phyloP scores from a whole-genome alignment of 2,113 vertebrate genomes.

The Hyperopisus bebe region DNA sequence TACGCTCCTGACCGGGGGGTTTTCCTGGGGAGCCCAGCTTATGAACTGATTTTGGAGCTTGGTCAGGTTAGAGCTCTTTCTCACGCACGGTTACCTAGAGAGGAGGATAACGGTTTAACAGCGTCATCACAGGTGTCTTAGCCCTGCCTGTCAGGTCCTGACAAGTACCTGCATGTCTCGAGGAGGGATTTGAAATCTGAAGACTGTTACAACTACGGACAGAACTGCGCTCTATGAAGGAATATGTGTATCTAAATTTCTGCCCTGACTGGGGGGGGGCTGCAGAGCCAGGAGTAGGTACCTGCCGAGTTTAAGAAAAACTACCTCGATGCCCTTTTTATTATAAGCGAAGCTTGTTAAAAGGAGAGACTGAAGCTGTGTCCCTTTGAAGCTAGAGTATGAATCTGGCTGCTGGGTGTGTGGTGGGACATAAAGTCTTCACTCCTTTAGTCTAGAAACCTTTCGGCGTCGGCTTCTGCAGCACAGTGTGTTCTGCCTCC shows the following conservation, averaged over 20 bases:
- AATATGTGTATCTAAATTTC: neutral
- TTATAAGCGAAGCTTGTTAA: neutral
- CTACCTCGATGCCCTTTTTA: neutral
- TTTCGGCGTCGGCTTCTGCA: neutral
- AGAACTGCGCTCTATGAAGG: neutral
- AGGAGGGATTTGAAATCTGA: neutral
- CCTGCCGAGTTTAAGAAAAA: neutral
- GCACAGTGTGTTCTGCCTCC: too few species aligned
- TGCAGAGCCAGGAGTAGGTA: neutral
- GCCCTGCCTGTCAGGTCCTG: neutral
- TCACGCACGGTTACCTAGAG: neutral
- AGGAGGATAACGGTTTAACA: neutral
- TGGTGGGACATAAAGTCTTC: neutral
- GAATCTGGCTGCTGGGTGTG: neutral
- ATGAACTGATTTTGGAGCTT: conserved; percentile 14
- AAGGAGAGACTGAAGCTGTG: neutral
- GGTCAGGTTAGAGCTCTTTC: conserved; percentile 16
- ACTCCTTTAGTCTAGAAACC: neutral
- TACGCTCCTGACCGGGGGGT: neutral
- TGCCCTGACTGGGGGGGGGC: neutral
- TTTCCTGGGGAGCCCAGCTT: neutral
- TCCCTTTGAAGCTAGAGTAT: neutral
- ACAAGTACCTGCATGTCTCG: neutral
- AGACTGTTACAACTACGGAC: neutral
- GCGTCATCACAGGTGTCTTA: neutral